These are phyloP conservation scores for Plectrocnemia conspersa DNA, from an alignment of 1,140 invertebrate species.

Conservation along the genomic window DNA sequence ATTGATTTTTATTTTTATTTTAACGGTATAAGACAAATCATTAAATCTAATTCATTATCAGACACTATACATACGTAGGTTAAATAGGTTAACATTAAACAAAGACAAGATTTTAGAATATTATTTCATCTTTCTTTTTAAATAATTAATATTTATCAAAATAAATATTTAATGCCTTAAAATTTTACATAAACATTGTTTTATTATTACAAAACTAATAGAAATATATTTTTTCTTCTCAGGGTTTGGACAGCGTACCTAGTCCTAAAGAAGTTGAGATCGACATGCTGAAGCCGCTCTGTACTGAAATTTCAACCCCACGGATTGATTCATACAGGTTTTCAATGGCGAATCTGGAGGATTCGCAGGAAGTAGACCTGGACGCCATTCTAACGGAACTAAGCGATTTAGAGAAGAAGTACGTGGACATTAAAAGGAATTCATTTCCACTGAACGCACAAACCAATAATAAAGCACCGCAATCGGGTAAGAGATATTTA, in stretches of 20 bases:
- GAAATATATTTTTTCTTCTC: conserved; percentile 7
- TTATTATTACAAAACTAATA: no score
- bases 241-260: conserved; percentile 25
- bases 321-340: conserved; percentile 84
- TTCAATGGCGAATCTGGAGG: conserved; percentile 89
- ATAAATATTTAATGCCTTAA: no score
- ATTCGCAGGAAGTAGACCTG: conserved; percentile 91
- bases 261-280: conserved; percentile 5
- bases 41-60: no score
- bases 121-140: no score
- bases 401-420: conserved; percentile 80
- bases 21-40: no score
- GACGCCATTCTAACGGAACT: conserved; percentile 93
- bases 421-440: conserved; percentile 76
- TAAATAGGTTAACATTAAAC: no score
- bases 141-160: no score
- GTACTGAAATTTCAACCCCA: conserved; percentile 45
- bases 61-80: no score
- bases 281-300: conserved; percentile 34
- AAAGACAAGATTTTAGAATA: no score
- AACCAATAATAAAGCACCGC: conserved; percentile 8
- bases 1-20: no score
- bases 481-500: conserved; percentile 18
- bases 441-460: background rate
- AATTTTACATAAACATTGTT: no score